Conservation (phyloP, 2,797 vertebrate species). For the Acipenser transmontanus region DNA sequence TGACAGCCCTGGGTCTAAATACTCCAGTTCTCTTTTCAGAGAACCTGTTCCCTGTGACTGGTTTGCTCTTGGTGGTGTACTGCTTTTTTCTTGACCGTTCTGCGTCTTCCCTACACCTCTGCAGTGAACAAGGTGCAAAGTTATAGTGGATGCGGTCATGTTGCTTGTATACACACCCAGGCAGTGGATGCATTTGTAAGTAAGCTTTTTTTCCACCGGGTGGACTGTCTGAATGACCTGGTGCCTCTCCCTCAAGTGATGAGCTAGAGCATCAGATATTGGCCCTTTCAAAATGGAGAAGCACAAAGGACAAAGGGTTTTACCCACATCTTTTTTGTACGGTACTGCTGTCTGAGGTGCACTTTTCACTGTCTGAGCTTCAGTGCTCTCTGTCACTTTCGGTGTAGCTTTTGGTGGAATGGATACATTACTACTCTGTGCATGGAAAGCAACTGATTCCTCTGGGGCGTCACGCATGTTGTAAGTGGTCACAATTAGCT, state of each 20-base stretch:
- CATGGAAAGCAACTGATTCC: constrained; percentile 90
- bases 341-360: constrained; percentile 82
- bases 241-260: constrained; percentile 90
- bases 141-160: constrained; percentile 98
- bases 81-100: constrained; percentile 83
- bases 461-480: constrained; percentile 91
- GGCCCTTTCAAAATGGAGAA: constrained; percentile 97
- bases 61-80: constrained; percentile 63
- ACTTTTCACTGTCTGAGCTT: constrained; percentile 62
- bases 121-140: constrained; percentile 91
- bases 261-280: constrained; percentile 90
- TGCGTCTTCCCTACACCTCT: constrained; percentile 91
- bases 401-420: constrained; percentile 63
- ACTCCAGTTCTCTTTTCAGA: constrained; percentile 76
- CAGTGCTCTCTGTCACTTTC: constrained; percentile 71
- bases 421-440: constrained; percentile 72
- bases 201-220: constrained; percentile 95
- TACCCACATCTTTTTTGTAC: constrained; percentile 93
- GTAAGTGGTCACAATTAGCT: constrained; percentile 94
- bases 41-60: constrained; percentile 63
- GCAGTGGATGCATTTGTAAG: constrained; percentile 97
- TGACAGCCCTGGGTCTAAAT: constrained; percentile 67
- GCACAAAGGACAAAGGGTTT: constrained; percentile 94
- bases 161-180: constrained; percentile 96
- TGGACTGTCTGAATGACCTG: constrained; percentile 96